Conservation (phyloP, 2,888 invertebrate genomes). For the Dioctria rufipes region DNA sequence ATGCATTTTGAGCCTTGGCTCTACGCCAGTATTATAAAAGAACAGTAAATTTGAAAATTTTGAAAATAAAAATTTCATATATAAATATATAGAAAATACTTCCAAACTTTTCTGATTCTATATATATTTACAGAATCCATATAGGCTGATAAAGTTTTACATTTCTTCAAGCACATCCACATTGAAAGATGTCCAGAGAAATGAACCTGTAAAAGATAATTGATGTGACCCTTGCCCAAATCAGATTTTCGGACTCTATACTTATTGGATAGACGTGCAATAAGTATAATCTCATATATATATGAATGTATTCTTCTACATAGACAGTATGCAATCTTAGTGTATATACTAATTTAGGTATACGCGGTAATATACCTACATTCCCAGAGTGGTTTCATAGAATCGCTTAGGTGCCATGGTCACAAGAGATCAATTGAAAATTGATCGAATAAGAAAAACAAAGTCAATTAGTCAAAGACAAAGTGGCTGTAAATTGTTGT, state of each 20-base stretch:
- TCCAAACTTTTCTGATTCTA: too few species aligned
- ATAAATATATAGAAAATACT: too few species aligned
- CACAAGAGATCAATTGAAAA: slow-evolving; percentile 37
- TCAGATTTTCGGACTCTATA: slow-evolving; percentile 29
- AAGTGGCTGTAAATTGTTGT: neutral
- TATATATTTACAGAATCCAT: slow-evolving; percentile 5
- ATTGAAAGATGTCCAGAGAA: slow-evolving; percentile 19
- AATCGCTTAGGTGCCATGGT: slow-evolving; percentile 4
- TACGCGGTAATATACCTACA: neutral
- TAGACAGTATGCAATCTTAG: neutral
- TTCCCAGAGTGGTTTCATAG: slow-evolving; percentile 9
- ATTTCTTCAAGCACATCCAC: neutral
- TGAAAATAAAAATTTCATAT: too few species aligned
- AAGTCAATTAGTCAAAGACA: neutral
- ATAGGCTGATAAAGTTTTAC: neutral
- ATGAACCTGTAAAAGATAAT: slow-evolving; percentile 43
- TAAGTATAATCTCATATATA: neutral
- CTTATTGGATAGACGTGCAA: slow-evolving; percentile 10
- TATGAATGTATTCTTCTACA: neutral
- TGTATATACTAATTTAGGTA: neutral
- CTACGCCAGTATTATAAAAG: too few species aligned
- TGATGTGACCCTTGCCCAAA: slow-evolving; percentile 40
- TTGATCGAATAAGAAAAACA: slow-evolving; percentile 16
- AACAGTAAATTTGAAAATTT: too few species aligned
- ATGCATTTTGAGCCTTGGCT: too few species aligned